Evolutionary conservation across 2,888 invertebrate genomes (phyloP), one percentile per base, ranked within the genome.

Genomic region (Phasia obesa): DNA sequence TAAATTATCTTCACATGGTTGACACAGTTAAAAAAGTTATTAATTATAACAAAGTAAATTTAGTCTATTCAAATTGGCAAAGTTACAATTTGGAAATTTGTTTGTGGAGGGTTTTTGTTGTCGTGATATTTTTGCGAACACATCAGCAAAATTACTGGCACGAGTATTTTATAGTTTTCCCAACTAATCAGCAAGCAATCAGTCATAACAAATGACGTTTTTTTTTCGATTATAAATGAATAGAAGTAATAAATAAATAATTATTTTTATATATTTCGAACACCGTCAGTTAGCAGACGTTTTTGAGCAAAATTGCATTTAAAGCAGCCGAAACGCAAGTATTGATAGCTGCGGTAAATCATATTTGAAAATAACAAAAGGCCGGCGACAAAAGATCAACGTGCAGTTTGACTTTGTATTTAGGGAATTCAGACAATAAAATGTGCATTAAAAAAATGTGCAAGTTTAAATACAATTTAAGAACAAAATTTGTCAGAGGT

Each of bases 101-200:
- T 59, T 49, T 59, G 9, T 47, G n/a, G 25, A 53, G n/a, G n/a
- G 11, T 23, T 23, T 47, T 27, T 64, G 21, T 19, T 55, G 31
- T 47, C 35, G n/a, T n/a, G n/a, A n/a, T n/a, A n/a, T n/a, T n/a
- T n/a, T n/a, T n/a, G n/a, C n/a, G n/a, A n/a, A n/a, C n/a, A 31
- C 23, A 53, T 19, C 27, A 51, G 13, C 51, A 15, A n/a, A n/a
- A n/a, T n/a, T n/a, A n/a, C n/a, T n/a, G n/a, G 35, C 25, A 17
- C 38, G 1, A 25, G 17, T 42, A 38, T 49, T 75, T 55, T 21
- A 64, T 64, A 55, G 31, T 35, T 35, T 75, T 35, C 13, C 15
- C 49, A 62, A 25, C 53, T 62, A 55, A 70, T 49, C 27, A 70
- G 44, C 47, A 27, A 53, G 35, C 62, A 49, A 76, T 76, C 75